phyloP scores from a whole-genome alignment of 2,797 vertebrate genomes.

The Sebastiscus tertius region DNA sequence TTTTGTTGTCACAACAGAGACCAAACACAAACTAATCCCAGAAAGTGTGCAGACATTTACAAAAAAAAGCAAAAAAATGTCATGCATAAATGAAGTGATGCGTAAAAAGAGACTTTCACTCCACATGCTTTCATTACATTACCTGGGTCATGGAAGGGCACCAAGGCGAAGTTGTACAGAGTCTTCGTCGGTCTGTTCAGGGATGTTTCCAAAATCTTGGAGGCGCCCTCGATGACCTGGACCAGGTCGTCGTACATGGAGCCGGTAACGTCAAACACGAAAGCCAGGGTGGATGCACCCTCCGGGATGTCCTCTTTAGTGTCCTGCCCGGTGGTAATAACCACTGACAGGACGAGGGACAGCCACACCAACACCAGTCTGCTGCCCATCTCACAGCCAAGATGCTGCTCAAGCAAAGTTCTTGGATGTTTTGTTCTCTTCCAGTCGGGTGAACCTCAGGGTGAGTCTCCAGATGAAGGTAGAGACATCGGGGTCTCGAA shows the following conservation, averaged over 20 bases:
- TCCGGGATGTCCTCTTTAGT: constrained; percentile 84
- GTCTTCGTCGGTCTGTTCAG: constrained; percentile 92
- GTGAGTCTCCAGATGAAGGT: constrained; percentile 34
- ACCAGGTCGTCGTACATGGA: constrained; percentile 99
- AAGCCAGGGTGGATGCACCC: constrained; percentile 95
- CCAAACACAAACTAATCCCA: not conserved
- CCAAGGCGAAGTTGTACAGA: constrained; percentile 95
- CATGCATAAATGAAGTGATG: not conserved
- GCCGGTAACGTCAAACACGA: constrained; percentile 98
- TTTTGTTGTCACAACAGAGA: constrained; percentile 29
- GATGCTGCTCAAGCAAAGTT: constrained; percentile 28
- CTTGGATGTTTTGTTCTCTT: constrained; percentile 5
- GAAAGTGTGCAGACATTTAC: not conserved
- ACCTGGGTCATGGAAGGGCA: constrained; percentile 99
- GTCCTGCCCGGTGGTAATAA: constrained; percentile 72
- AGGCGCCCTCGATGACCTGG: constrained; percentile 97
- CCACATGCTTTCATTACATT: constrained; percentile 28
- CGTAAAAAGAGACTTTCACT: not conserved
- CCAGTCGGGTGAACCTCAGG: constrained; percentile 52
- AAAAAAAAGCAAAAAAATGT: fast-evolving
- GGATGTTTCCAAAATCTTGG: constrained; percentile 97
- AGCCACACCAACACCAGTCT: constrained; percentile 46
- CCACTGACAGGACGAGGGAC: constrained; percentile 67
- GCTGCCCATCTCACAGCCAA: constrained; percentile 70
- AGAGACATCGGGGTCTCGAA: constrained; percentile 67